phyloP scores from a whole-genome alignment of 2,888 invertebrate genomes.

The Clunio marinus region DNA sequence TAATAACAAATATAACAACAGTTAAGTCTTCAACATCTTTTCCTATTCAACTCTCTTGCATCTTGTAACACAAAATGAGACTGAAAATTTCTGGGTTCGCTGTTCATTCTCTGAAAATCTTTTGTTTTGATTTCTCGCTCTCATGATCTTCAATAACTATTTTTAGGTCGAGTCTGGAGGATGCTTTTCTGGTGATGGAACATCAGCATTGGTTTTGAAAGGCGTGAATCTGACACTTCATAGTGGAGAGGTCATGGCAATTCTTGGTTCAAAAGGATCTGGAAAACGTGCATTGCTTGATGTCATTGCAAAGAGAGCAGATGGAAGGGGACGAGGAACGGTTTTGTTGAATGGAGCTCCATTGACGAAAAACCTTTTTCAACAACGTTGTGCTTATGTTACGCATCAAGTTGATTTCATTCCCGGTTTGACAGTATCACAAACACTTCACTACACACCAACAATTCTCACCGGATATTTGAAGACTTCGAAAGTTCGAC shows the following conservation, averaged over 20 bases:
- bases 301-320: conserved; percentile 78
- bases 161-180: conserved; percentile 74
- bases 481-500: conserved; percentile 80
- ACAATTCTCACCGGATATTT: conserved; percentile 71
- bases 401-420: conserved; percentile 80
- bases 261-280: conserved; percentile 90
- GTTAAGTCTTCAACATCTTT: no score
- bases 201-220: conserved; percentile 82
- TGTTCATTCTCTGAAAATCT: conserved; percentile 37
- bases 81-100: conserved; percentile 33
- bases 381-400: conserved; percentile 82
- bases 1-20: no score
- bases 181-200: conserved; percentile 69
- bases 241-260: conserved; percentile 89
- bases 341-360: conserved; percentile 84
- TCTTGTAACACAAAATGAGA: no score
- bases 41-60: no score
- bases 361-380: conserved; percentile 74
- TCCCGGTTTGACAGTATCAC: conserved; percentile 81
- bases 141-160: neutral
- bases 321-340: conserved; percentile 80
- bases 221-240: conserved; percentile 88
- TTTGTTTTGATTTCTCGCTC: conserved; percentile 27
- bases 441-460: conserved; percentile 76
- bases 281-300: conserved; percentile 92